Base-by-base conservation (phyloP, 2,113 vertebrate species). In the Xerus inauris region DNA sequence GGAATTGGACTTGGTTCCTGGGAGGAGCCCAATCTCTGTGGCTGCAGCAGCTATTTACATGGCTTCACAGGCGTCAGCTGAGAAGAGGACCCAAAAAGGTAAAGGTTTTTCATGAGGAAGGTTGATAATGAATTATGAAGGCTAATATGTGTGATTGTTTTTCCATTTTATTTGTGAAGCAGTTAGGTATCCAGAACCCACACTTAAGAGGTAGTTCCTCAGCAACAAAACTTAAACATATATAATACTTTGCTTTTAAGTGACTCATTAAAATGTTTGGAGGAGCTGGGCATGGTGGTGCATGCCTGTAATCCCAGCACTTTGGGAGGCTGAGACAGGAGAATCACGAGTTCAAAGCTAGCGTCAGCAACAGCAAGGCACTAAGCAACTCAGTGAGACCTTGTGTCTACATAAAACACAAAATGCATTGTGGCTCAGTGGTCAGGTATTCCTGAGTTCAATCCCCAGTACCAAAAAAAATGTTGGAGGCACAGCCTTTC, bases 21-120 rank as follows among this genome's bases (percentile, higher is more conserved):
- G 99, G 40, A 99, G 99, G 96, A 99, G 99, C 97, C 99, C 99
- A 0, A 99, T 99, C 96, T 99, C 99, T 6, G 99, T 99, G 97
- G 99, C 99, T 0, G 99, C 99, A 0, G 99, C 99, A 8, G 99
- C 99, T 93, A 99, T 99, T 98, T 99, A 99, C 97, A 99, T 99
- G 99, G 99, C 99, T 81, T 99, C 99, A 20, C 99, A 99, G 98
- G 99, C 99, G 13, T 99, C 99, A 1, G 99, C 99, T 5, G 99
- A 99, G 97, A 99, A 99, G 98, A 99, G 99, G 98, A 99, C 99
- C 10, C 99, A 99, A 88, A 99, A 99, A 99, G 99, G 99, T 99
- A 98, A 98, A 97, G 62, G 16, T 79, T 22, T 22, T 40, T 71
- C 12, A 7, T 72, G 8, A n/a, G 28, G 28, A 45, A 11, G 40